Evolutionary conservation across 1,140 invertebrate genomes (phyloP).

Genomic region (Drosophila lacertosa): DNA sequence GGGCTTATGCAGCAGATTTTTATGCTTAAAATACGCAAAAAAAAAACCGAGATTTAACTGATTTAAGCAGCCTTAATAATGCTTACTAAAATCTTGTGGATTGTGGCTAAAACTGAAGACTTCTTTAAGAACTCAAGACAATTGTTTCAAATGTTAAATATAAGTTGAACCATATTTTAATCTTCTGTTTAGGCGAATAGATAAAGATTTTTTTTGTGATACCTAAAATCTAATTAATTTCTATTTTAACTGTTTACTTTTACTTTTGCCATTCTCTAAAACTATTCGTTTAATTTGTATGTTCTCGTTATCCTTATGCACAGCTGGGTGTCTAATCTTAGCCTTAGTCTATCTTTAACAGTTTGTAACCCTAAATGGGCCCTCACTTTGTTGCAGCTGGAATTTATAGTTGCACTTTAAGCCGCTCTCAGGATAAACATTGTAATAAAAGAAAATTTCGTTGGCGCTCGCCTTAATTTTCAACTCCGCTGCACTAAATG

Average conservation of each 20-base stretch:
- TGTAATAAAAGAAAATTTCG: slow-evolving; percentile 54
- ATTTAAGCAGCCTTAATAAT: not conserved
- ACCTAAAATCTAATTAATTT: too few relatives aligned
- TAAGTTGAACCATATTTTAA: too few relatives aligned
- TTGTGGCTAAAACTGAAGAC: not conserved
- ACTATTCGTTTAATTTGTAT: too few relatives aligned
- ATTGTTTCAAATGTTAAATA: too few relatives aligned
- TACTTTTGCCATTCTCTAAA: too few relatives aligned
- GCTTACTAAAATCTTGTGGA: not conserved
- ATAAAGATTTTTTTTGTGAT: too few relatives aligned
- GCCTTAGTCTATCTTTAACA: not conserved
- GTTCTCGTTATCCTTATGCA: too few relatives aligned
- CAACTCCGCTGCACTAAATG: slow-evolving; percentile 63
- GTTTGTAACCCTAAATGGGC: not conserved
- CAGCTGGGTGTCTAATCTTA: slow-evolving; percentile 16
- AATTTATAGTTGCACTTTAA: slow-evolving; percentile 67
- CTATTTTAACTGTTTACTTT: too few relatives aligned
- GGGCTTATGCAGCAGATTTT: slow-evolving; percentile 49
- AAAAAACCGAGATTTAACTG: not conserved
- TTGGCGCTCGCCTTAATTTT: slow-evolving; percentile 65
- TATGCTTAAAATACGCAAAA: slow-evolving; percentile 38
- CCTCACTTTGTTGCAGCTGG: not conserved
- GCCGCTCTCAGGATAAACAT: slow-evolving; percentile 52
- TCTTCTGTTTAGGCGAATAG: too few relatives aligned
- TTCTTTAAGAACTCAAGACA: not conserved